A percentile compares a stretch with the other conserved stretches of the same genome.
phyloP scores from a whole-genome alignment of 2,797 vertebrate genomes.

The Muraenolepis orangiensis region DNA sequence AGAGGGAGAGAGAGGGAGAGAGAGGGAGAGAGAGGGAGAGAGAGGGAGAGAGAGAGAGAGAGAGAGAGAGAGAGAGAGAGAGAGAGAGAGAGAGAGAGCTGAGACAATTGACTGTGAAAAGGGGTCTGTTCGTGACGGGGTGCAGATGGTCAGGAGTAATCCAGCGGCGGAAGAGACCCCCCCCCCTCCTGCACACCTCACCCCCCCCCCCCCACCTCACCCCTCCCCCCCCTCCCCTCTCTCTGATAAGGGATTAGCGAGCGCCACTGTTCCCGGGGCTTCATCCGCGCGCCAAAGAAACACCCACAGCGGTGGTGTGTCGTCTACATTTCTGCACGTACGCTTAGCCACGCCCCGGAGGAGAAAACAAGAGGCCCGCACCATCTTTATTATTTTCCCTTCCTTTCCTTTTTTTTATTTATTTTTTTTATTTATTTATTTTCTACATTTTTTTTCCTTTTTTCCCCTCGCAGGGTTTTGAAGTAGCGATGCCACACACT shows the following conservation, averaged over 20 bases:
- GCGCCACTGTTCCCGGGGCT: constrained; percentile 40
- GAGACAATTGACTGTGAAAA: constrained; percentile 70
- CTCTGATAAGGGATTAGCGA: constrained; percentile 55
- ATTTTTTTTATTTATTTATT: background rate
- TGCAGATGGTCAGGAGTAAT: constrained; percentile 73
- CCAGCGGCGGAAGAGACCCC: constrained; percentile 66
- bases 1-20: too few relatives aligned
- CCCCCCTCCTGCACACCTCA: constrained; percentile 51
- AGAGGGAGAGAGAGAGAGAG: constrained; percentile 27
- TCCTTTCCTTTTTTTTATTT: background rate
- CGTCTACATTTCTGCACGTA: constrained; percentile 41
- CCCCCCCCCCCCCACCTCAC: too few relatives aligned
- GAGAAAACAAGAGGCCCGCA: constrained; percentile 35
- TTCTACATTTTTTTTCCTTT: too few relatives aligned
- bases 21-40: background rate
- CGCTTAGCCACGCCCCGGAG: constrained; percentile 43
- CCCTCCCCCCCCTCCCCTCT: background rate
- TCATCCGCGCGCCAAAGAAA: too few relatives aligned
- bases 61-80: constrained; percentile 22
- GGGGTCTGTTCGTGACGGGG: constrained; percentile 67
- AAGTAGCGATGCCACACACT: constrained; percentile 47
- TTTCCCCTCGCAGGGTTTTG: constrained; percentile 32
- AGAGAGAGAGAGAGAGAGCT: constrained; percentile 33
- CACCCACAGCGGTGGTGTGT: constrained; percentile 57
- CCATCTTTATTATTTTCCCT: constrained; percentile 16